These are phyloP conservation scores for Sorex fumeus DNA, from an alignment of 2,113 vertebrate genomes.

Conservation along the genomic window DNA sequence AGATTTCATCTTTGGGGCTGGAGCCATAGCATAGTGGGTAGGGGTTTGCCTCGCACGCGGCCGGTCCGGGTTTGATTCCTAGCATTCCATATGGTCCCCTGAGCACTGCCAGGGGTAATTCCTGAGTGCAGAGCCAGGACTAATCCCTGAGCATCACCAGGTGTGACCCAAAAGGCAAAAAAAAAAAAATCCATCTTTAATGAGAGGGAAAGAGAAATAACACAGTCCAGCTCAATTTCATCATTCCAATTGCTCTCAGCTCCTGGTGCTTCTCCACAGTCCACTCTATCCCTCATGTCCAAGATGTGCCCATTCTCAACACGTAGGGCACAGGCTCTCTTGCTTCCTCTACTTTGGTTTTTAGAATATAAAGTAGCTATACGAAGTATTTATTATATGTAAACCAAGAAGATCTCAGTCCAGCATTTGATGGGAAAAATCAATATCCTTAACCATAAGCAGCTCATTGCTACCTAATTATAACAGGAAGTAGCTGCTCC, in stretches of 20 bases:
- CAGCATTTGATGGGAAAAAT: too few relatives aligned
- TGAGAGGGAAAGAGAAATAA: not conserved
- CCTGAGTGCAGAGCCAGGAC: too few relatives aligned
- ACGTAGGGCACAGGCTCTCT: not conserved
- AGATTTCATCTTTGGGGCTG: not conserved
- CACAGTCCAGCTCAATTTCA: not conserved
- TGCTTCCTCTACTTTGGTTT: not conserved
- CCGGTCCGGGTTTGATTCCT: too few relatives aligned
- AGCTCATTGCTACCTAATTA: too few relatives aligned
- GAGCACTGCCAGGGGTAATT: too few relatives aligned
- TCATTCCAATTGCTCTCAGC: not conserved
- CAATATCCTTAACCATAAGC: too few relatives aligned
- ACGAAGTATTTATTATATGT: conserved; percentile 8
- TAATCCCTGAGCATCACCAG: too few relatives aligned
- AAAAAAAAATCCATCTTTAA: not conserved
- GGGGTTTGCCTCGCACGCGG: too few relatives aligned
- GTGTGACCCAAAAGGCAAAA: too few relatives aligned
- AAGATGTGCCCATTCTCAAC: not conserved
- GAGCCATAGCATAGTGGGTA: too few relatives aligned
- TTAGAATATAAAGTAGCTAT: not conserved
- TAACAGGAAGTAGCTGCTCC: too few relatives aligned
- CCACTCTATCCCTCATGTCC: not conserved
- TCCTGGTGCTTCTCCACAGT: not conserved
- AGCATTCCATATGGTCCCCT: too few relatives aligned
- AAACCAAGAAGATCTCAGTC: not conserved